Conservation (phyloP, 2,888 invertebrate species). For the Dascillus cervinus region DNA sequence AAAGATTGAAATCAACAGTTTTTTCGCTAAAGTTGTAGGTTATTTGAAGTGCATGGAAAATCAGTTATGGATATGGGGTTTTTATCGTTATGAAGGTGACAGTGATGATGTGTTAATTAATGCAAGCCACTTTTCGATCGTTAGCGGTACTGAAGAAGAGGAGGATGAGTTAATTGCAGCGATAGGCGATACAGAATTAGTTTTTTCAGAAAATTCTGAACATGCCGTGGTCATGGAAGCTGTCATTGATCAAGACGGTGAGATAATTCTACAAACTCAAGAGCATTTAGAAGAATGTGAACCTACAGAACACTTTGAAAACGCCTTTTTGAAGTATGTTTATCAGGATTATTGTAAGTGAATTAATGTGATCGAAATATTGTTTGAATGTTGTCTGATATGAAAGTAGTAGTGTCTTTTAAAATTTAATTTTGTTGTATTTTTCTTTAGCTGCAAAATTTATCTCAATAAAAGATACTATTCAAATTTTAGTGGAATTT, state of each 20-base stretch:
- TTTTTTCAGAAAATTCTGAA: slow-evolving; percentile 14
- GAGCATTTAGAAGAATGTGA: slow-evolving; percentile 8
- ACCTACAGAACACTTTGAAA: slow-evolving; percentile 15
- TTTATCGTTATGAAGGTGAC: slow-evolving; percentile 31
- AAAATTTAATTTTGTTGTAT: too few relatives aligned
- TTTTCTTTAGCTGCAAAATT: too few relatives aligned
- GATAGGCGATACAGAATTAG: slow-evolving; percentile 35
- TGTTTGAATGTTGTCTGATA: too few relatives aligned
- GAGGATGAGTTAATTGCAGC: slow-evolving; percentile 39
- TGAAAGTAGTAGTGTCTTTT: too few relatives aligned
- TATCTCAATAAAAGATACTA: too few relatives aligned
- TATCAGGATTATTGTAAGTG: slow-evolving; percentile 11
- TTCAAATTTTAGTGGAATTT: too few relatives aligned
- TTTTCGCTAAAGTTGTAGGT: slow-evolving; percentile 36
- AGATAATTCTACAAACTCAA: slow-evolving; percentile 21
- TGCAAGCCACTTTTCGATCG: slow-evolving; percentile 28
- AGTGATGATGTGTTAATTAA: slow-evolving; percentile 32
- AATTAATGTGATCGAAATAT: too few relatives aligned
- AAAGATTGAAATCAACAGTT: slow-evolving; percentile 36
- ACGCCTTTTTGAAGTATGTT: slow-evolving; percentile 22
- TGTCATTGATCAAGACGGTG: slow-evolving; percentile 29
- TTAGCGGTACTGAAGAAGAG: slow-evolving; percentile 12
- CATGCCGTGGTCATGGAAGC: slow-evolving; percentile 29
- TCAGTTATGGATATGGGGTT: slow-evolving; percentile 41
- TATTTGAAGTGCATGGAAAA: slow-evolving; percentile 40